Percentiles rank a stretch among this genome's conserved stretches.
These are phyloP conservation scores for Andrena haemorrhoa DNA, from an alignment of 2,888 invertebrate genomes.

Conservation along the genomic window DNA sequence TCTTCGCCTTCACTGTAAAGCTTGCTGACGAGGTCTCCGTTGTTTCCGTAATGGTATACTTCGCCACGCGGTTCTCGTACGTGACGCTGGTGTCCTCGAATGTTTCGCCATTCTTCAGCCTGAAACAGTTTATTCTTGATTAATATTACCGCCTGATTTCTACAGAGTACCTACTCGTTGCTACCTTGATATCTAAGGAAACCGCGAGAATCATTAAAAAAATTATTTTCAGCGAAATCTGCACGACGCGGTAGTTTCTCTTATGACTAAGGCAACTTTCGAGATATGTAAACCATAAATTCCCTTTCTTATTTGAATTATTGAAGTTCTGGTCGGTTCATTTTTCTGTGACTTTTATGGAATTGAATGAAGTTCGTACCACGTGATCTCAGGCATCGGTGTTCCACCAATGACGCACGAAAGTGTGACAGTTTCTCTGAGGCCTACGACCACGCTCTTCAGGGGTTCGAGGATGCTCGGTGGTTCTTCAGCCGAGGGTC, in stretches of 20 bases:
- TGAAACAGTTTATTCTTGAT: constrained; percentile 58
- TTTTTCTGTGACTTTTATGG: background rate
- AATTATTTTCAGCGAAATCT: no score
- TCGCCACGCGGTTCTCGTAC: constrained; percentile 90
- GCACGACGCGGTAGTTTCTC: no score
- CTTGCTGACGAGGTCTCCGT: constrained; percentile 88
- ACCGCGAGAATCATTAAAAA: no score
- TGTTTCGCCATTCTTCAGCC: constrained; percentile 88
- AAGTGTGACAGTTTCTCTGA: constrained; percentile 91
- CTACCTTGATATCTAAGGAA: no score
- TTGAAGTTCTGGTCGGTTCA: background rate
- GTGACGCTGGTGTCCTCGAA: constrained; percentile 87
- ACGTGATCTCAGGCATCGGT: constrained; percentile 91
- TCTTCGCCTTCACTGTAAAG: constrained; percentile 90
- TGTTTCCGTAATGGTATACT: constrained; percentile 87
- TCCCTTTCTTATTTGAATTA: background rate
- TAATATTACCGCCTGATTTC: background rate
- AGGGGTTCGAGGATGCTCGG: constrained; percentile 94
- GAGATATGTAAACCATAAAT: no score
- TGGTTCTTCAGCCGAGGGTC: constrained; percentile 88
- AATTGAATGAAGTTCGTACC: constrained; percentile 86
- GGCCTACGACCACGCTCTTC: constrained; percentile 90
- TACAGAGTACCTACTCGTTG: no score
- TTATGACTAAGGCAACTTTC: no score
- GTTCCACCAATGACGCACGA: constrained; percentile 92